These are phyloP conservation scores for Paramisgurnus dabryanus DNA, from an alignment of 2,113 vertebrate species.

Conservation along the genomic window DNA sequence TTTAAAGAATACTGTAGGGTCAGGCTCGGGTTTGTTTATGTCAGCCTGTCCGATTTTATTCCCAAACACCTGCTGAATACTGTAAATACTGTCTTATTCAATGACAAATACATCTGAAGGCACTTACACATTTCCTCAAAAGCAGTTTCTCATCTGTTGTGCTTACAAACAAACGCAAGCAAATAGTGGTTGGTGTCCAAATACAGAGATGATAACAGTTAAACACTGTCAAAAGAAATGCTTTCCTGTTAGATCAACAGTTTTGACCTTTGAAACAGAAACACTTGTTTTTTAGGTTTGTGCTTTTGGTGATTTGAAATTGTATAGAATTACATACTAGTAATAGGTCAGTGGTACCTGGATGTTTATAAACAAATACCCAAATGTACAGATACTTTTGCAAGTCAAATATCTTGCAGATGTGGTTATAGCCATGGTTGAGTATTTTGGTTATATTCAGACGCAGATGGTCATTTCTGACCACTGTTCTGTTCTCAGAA, in stretches of 20 bases:
- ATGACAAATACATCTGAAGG: background rate
- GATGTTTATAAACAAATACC: too few relatives aligned
- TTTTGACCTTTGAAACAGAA: background rate
- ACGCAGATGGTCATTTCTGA: too few relatives aligned
- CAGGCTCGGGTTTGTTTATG: background rate
- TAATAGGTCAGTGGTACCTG: too few relatives aligned
- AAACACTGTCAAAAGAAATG: background rate
- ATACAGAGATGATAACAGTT: background rate
- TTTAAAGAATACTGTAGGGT: background rate
- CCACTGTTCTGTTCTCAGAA: too few relatives aligned
- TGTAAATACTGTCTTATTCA: too few relatives aligned
- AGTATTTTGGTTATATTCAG: too few relatives aligned
- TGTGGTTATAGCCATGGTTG: too few relatives aligned
- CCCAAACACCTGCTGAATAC: background rate
- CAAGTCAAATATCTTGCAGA: too few relatives aligned
- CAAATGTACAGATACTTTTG: too few relatives aligned
- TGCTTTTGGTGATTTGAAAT: too few relatives aligned
- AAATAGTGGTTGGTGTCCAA: background rate
- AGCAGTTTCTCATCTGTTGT: conserved; percentile 6
- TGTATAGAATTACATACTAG: too few relatives aligned
- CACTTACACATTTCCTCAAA: background rate
- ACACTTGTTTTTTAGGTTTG: background rate
- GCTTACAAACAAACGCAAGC: conserved; percentile 10
- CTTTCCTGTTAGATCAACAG: background rate
- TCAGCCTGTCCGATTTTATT: background rate